These are phyloP conservation scores for Clarias batrachus DNA, from an alignment of 2,113 vertebrate species.

Conservation along the genomic window DNA sequence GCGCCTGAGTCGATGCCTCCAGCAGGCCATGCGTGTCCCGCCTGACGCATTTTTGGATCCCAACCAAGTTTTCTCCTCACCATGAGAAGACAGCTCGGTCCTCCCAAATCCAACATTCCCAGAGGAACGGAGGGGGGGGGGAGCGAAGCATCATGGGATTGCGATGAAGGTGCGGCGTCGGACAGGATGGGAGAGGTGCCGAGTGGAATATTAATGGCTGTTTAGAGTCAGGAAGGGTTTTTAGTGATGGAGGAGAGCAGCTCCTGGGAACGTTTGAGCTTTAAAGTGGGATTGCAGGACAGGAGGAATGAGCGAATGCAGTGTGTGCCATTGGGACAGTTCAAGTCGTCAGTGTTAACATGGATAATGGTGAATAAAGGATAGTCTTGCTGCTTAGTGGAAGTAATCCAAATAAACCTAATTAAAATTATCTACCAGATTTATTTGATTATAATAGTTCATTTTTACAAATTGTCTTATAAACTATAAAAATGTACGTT, in stretches of 20 bases:
- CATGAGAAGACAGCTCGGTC: slow-evolving; percentile 71
- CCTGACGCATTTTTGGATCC: slow-evolving; percentile 81
- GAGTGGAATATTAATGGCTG: slow-evolving; percentile 38
- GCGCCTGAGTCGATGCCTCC: slow-evolving; percentile 76
- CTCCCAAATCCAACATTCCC: slow-evolving; percentile 68
- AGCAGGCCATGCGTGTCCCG: slow-evolving; percentile 79
- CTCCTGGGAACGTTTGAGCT: not conserved
- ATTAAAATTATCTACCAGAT: not conserved
- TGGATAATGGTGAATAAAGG: not conserved
- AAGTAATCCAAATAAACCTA: not conserved
- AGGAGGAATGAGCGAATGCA: not conserved
- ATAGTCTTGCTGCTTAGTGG: not conserved
- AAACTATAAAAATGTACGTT: not conserved
- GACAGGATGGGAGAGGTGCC: slow-evolving; percentile 35
- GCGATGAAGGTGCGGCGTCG: slow-evolving; percentile 62
- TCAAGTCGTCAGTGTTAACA: not conserved
- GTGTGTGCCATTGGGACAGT: not conserved
- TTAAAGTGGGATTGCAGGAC: not conserved
- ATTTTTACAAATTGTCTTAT: not conserved
- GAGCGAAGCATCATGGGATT: slow-evolving; percentile 67
- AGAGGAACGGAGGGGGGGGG: slow-evolving; percentile 66
- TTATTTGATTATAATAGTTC: not conserved
- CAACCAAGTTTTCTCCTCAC: slow-evolving; percentile 73
- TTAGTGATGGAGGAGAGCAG: slow-evolving; percentile 11
- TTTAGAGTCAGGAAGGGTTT: slow-evolving; percentile 19